Evolutionary conservation across 92 coral and sea anemone species (phyloP).

Genomic region (Heliopora coerulea): DNA sequence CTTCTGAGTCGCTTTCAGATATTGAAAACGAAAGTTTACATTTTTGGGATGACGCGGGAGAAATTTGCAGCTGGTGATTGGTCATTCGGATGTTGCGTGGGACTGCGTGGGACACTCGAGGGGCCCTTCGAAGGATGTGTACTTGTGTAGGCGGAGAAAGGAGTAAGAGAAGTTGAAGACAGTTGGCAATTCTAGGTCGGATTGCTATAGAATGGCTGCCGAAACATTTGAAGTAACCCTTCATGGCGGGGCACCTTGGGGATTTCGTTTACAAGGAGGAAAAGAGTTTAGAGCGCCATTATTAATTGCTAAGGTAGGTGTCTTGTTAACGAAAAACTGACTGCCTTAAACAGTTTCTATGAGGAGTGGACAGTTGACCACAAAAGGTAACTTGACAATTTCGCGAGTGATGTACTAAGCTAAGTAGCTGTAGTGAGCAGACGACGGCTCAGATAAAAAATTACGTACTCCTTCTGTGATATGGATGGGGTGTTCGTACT

Average conservation of each 20-base stretch:
- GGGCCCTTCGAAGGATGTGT: constrained; percentile 7
- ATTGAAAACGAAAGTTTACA: too few relatives aligned
- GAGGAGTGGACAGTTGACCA: too few relatives aligned
- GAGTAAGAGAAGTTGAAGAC: background rate
- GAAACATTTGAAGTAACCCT: constrained; percentile 80
- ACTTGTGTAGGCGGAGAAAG: constrained; percentile 9
- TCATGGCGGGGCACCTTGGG: constrained; percentile 99
- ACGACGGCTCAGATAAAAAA: constrained; percentile 15
- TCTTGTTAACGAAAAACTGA: background rate
- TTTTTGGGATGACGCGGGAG: constrained; percentile 43
- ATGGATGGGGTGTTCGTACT: constrained; percentile 16
- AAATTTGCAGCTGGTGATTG: constrained; percentile 31
- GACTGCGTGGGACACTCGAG: constrained; percentile 2
- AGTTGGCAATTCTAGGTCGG: background rate
- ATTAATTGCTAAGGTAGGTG: constrained; percentile 89
- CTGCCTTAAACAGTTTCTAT: too few relatives aligned
- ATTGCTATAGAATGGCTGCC: constrained; percentile 22
- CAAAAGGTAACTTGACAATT: constrained; percentile 14
- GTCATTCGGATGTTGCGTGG: constrained; percentile 15
- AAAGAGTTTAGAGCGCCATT: constrained; percentile 95
- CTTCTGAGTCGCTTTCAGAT: too few relatives aligned
- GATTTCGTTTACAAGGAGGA: constrained; percentile 95
- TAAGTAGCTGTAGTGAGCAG: background rate
- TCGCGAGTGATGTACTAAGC: constrained; percentile 2
- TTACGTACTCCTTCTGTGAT: too few relatives aligned